Evolutionary conservation across 30 jellyfish, hydroid and myxozoan genomes (phyloP).

Genomic region (Phacellophora camtschatica): DNA sequence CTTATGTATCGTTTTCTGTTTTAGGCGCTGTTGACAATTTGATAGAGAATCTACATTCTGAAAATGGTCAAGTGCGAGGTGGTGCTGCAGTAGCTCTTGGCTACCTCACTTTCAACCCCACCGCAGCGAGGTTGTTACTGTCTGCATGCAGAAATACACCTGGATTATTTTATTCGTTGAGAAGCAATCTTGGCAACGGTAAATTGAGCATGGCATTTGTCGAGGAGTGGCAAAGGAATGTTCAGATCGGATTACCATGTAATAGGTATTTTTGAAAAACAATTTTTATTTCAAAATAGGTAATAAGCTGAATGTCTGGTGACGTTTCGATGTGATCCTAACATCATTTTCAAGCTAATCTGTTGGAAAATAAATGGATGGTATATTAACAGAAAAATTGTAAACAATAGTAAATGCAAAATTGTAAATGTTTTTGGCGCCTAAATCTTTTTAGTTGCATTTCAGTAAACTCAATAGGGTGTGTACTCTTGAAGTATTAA

Average conservation of each 20-base stretch:
- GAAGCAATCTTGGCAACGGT: constrained; percentile 60
- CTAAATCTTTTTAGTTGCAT: too few relatives aligned
- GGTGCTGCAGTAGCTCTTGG: constrained; percentile 83
- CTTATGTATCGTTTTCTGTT: not conserved
- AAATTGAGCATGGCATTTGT: constrained; percentile 67
- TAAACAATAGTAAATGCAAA: not conserved
- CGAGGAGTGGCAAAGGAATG: constrained; percentile 71
- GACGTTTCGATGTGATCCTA: too few relatives aligned
- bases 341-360: too few relatives aligned
- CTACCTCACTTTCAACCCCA: constrained; percentile 63
- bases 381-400: too few relatives aligned
- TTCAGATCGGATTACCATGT: constrained; percentile 60
- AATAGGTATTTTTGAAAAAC: constrained; percentile 26
- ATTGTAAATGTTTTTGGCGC: too few relatives aligned
- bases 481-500: too few relatives aligned
- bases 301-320: too few relatives aligned
- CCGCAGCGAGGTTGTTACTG: constrained; percentile 66
- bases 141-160: constrained; percentile 67
- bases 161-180: constrained; percentile 41
- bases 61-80: constrained; percentile 50
- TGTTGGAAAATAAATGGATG: too few relatives aligned
- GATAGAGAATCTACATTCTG: constrained; percentile 24
- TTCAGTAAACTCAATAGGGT: too few relatives aligned
- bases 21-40: constrained; percentile 71
- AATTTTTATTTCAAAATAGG: too few relatives aligned